Conservation (phyloP, 2,888 invertebrate species). For the Drosophila imparisetae region DNA sequence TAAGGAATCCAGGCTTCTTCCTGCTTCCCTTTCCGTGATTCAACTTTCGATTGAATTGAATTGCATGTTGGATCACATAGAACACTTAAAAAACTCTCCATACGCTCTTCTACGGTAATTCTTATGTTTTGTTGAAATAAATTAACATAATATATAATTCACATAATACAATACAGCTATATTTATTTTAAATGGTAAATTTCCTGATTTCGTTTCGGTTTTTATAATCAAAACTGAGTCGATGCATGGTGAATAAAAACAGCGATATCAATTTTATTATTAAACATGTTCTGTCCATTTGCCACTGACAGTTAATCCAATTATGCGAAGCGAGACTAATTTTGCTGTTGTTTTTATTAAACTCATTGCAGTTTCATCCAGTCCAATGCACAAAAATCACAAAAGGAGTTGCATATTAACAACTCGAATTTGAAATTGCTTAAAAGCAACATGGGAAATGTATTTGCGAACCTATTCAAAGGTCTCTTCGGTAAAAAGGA, state of each 20-base stretch:
- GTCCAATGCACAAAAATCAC: slow-evolving; percentile 56
- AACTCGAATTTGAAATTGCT: slow-evolving; percentile 76
- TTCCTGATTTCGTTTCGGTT: too few relatives aligned
- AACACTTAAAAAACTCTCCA: too few relatives aligned
- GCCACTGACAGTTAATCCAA: slow-evolving; percentile 17
- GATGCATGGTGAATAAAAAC: too few relatives aligned
- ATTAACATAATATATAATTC: too few relatives aligned
- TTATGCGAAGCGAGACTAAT: slow-evolving; percentile 11
- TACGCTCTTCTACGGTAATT: too few relatives aligned
- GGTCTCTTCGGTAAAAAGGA: slow-evolving; percentile 99
- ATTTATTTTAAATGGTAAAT: too few relatives aligned
- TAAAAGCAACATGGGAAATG: slow-evolving; percentile 94
- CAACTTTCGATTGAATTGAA: slow-evolving; percentile 38
- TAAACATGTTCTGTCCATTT: slow-evolving; percentile 15
- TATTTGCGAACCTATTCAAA: slow-evolving; percentile 98
- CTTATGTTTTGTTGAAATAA: too few relatives aligned
- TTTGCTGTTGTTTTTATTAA: background rate
- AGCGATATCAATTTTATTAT: background rate
- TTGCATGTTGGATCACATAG: slow-evolving; percentile 28
- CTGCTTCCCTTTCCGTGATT: slow-evolving; percentile 35
- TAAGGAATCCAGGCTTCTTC: background rate
- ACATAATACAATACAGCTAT: too few relatives aligned
- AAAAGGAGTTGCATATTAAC: slow-evolving; percentile 54
- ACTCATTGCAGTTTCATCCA: slow-evolving; percentile 60
- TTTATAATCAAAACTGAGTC: too few relatives aligned